A percentile compares a stretch with the other conserved stretches of the same genome.
Evolutionary conservation across 1,140 invertebrate species (phyloP).

Genomic region (Orchestia grillus): DNA sequence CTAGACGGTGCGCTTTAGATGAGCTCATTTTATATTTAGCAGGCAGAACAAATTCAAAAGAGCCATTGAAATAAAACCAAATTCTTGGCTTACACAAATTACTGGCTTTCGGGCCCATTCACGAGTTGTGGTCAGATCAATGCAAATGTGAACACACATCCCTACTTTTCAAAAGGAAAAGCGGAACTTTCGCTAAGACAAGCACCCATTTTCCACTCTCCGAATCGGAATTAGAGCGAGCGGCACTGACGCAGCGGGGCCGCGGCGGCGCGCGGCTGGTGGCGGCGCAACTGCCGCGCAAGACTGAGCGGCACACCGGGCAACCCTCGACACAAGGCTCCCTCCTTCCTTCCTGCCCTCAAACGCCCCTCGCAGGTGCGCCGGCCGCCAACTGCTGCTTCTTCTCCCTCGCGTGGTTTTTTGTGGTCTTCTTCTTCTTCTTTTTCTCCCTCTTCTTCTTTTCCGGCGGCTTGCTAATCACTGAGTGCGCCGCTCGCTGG

Average conservation of each 20-base stretch:
- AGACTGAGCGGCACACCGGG: neutral
- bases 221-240: neutral
- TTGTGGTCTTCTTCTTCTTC: neutral
- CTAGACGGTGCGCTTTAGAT: neutral
- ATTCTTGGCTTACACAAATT: neutral
- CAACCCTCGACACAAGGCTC: neutral
- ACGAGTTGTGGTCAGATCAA: neutral
- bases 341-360: neutral
- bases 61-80: neutral
- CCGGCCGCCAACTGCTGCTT: neutral
- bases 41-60: neutral
- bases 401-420: neutral
- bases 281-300: too few species aligned
- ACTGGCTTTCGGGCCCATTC: neutral
- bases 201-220: neutral
- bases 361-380: neutral
- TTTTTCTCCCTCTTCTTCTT: neutral
- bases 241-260: neutral
- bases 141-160: neutral
- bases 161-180: neutral
- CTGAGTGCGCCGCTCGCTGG: neutral
- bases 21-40: neutral
- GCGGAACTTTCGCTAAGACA: neutral
- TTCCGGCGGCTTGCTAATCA: neutral
- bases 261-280: too few species aligned